Evolutionary conservation across 1,140 invertebrate genomes (phyloP), one percentile per base, ranked within the genome.

Genomic region (Meloidogyne floridensis): DNA sequence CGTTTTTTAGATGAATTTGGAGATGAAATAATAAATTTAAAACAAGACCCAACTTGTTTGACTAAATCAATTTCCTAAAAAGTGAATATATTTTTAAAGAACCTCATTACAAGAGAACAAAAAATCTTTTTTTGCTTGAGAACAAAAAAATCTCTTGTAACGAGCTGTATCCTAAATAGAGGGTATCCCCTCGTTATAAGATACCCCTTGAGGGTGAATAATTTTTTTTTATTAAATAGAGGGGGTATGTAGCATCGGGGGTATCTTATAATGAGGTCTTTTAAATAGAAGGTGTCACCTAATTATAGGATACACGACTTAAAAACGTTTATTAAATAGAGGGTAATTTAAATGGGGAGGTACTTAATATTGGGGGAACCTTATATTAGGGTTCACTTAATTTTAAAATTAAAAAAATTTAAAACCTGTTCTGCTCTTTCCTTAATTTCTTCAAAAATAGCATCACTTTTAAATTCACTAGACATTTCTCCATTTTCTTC

Each of bases 31-130:
- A 75, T 87, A 75, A 89, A 85, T 20, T 88, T 85, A 85, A 85
- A 89, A 9, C 84, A 88, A 59, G 83, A 80, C 3, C 94, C 83
- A 93, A 95, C 70, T 93, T 93, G 10, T 97, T 93, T 84, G 92
- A 93, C 32, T 95, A 96, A 90, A 93, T 95, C 69, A 94, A 95
- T 86, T 93, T 93, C 91, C 95, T 97, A 2, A 91, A 97, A 94
- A 6, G 95, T 93, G 90, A 7, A 43, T 72, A 10, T 47, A 11
- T 20, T 72, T 51, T 42, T 43, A 10, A 51, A 9, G 47, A 80
- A 47, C 32, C 32, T 53, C 5, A 93, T 94, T 83, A 20, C 20
- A 20, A 20, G 20, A 20, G 20, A 1, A 1, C 1, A 20, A 20
- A 20, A 20, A 20, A 20, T 20, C 20, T 20, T 20, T 20, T 20